These are phyloP conservation scores for Pyrocephalus nanus DNA, from an alignment of 2,797 vertebrate species.

Conservation along the genomic window DNA sequence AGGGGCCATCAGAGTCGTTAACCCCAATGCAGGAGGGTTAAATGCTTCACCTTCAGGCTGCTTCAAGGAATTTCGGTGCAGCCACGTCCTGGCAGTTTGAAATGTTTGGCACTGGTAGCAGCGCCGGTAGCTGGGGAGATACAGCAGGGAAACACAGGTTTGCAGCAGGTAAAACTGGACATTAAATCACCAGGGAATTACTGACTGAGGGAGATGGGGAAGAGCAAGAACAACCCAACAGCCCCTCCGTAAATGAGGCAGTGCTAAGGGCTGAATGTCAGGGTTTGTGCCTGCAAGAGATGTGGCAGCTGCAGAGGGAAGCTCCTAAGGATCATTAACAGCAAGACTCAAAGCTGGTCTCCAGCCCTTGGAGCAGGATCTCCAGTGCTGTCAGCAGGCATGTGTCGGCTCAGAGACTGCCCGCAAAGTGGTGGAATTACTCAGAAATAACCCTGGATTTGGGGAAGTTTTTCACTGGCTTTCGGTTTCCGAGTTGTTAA, in stretches of 20 bases:
- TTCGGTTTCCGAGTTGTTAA: not conserved
- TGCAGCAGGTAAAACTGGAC: slow-evolving; percentile 8
- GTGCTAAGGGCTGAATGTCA: slow-evolving; percentile 5
- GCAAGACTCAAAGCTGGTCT: slow-evolving; percentile 33
- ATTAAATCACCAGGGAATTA: slow-evolving; percentile 23
- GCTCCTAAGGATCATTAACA: not conserved
- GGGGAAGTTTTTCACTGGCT: not conserved
- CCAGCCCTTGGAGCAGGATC: not conserved
- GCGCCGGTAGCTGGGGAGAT: not conserved
- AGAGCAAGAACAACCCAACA: not conserved
- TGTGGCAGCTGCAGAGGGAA: slow-evolving; percentile 12
- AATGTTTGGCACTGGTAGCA: slow-evolving; percentile 25
- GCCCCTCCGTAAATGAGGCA: not conserved
- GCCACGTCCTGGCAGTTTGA: slow-evolving; percentile 30
- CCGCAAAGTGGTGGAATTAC: not conserved
- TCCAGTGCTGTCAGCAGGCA: not conserved
- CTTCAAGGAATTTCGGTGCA: not conserved
- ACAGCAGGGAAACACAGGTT: not conserved
- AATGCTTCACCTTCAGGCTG: slow-evolving; percentile 41
- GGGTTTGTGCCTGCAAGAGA: slow-evolving; percentile 7
- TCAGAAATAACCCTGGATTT: not conserved
- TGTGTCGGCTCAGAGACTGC: not conserved
- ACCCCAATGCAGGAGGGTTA: slow-evolving; percentile 5
- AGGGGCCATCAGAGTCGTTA: not conserved
- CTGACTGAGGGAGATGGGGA: not conserved